Evolutionary conservation across 2,113 vertebrate species (phyloP), one percentile per base, ranked within the genome.

Genomic region (Silurus glanis): DNA sequence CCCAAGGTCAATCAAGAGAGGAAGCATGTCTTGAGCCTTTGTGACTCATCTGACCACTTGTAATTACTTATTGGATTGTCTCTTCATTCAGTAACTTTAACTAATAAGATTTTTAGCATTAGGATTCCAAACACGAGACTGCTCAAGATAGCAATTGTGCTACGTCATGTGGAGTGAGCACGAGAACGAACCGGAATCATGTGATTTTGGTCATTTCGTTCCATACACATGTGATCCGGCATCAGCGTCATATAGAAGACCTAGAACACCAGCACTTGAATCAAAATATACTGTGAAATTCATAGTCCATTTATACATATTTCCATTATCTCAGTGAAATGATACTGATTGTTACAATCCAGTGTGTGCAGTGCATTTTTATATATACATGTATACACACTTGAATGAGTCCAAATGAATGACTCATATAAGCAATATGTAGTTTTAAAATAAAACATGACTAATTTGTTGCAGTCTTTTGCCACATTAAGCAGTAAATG

Each of bases 41-140:
- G 85, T 82, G 83, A 85, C 89, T 90, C 84, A 82, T 88, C 53
- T 62, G 87, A 80, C 88, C 79, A 25, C 75, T 83, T 49, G 87
- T 87, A 90, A 90, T 91, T 89, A 88, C 89, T 90, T 90, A 88
- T 83, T 76, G 88, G 86, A 89, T 83, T 80, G 76, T 72, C 89
- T 82, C 86, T 91, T 89, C 61, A 86, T 89, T 85, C 88, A 71
- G 67, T 87, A 86, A 84, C 86, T 83, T 89, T 74, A 76, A 69
- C 89, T 53, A 85, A 80, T 82, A 19, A 75, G 72, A 87, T 87
- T 86, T 83, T 88, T 80, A 88, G 49, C 19, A 67, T 82, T 53
- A 21, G 17, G 84, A 45, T 89, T 80, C 58, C 78, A 55, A 37
- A 45, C 28, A 86, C 37, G 51, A 67, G 13, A 62, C 59, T 61